Percentiles rank a stretch among this genome's conserved stretches.
Evolutionary conservation across 2,888 invertebrate genomes (phyloP).

Genomic region (Lepetodrilus schrolli): DNA sequence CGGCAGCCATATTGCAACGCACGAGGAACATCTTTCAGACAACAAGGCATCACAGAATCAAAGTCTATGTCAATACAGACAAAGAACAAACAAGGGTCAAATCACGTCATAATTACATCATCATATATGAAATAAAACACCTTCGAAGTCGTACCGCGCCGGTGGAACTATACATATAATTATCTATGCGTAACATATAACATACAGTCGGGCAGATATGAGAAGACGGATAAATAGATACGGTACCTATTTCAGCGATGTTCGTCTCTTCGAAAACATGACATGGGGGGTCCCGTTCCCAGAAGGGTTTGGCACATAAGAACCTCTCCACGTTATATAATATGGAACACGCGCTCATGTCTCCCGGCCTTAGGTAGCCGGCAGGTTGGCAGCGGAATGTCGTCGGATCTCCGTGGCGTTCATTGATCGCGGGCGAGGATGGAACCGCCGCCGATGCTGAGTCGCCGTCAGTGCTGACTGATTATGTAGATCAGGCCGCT

Average conservation of each 20-base stretch:
- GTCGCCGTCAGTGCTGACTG: background rate
- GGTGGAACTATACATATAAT: too few species aligned
- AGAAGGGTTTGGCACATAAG: slow-evolving; percentile 36
- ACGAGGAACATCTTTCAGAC: too few species aligned
- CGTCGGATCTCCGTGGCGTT: background rate
- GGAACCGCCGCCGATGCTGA: background rate
- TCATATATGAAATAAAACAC: too few species aligned
- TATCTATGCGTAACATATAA: too few species aligned
- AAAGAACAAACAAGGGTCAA: too few species aligned
- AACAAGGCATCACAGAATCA: too few species aligned
- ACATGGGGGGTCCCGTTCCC: slow-evolving; percentile 29
- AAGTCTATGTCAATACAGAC: too few species aligned
- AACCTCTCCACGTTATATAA: slow-evolving; percentile 39
- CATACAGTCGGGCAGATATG: too few species aligned
- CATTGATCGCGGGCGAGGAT: slow-evolving; percentile 1
- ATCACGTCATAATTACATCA: too few species aligned
- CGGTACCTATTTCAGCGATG: slow-evolving; percentile 5
- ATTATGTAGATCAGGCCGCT: slow-evolving; percentile 21
- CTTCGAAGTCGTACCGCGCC: too few species aligned
- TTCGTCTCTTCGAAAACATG: slow-evolving; percentile 9
- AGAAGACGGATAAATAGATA: too few species aligned
- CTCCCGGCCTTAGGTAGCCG: background rate
- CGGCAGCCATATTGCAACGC: too few species aligned
- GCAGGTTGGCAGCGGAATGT: background rate
- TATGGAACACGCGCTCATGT: slow-evolving; percentile 41